Evolutionary conservation across 2,797 vertebrate species (phyloP), one percentile per base, ranked within the genome.

Genomic region (Galagoides demidoff): DNA sequence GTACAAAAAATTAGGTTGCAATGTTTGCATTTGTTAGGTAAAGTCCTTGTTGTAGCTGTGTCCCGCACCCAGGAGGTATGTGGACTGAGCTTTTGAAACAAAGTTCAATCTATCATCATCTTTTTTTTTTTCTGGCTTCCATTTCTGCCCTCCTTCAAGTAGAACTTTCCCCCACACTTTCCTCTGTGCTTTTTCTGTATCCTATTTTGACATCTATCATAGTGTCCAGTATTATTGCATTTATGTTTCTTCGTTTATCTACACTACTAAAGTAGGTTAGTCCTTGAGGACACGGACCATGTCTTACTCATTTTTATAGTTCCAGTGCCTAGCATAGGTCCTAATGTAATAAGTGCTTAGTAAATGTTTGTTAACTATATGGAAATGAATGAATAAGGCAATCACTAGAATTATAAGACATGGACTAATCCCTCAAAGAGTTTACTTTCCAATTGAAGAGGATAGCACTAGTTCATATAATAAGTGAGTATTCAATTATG

Each of bases 351-450:
- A 74, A 79, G 19, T 76, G 37, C 14, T 76, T 66, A 86, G 59
- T 66, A 95, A 92, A 89, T 89, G 13, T 39, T 61, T 49, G 19
- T n/a, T 95, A 9, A 91, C 83, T 70, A 86, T 16, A 85, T 82
- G 11, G 92, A 68, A 20, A 68, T 68, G 7, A 68, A 68, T 92
- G 8, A 84, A 95, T 82, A 90, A 83, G 93, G 25, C 25, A 84
- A 76, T 61, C n/a, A 83, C 14, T 25, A 85, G 37, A 94, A 81
- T 74, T 76, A 3, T 70, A 93, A 94, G 77, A 86, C 0, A 31
- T 59, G 7, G 20, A 84, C 29, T 95, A 43, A 68, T 5, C 7
- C 4, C 27, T 66, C 49, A 86, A 88, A 92, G 16, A 91, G 86
- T 74, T 57, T 61, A 23, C 2, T 19, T 19, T 85, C 31, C 37